These are phyloP conservation scores for Oryctolagus cuniculus DNA, from an alignment of 2,113 vertebrate species.

Conservation along the genomic window DNA sequence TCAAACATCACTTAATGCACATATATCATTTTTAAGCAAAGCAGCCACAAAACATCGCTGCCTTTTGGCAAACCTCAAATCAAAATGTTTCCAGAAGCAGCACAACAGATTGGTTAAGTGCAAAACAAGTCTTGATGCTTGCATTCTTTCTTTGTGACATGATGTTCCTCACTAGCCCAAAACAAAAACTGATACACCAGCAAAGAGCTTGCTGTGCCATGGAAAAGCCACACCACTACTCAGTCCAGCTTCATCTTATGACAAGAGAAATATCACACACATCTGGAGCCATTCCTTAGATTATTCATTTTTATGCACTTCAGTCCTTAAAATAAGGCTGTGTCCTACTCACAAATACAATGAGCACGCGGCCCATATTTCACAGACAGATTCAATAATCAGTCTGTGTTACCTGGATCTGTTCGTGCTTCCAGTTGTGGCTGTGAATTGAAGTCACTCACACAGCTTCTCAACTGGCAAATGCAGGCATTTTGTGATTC, in stretches of 20 bases:
- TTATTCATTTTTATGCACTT: background rate
- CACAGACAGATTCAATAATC: background rate
- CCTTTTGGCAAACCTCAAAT: conserved; percentile 53
- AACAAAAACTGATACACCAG: conserved; percentile 43
- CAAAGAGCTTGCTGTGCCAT: background rate
- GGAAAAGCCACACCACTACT: conserved; percentile 9
- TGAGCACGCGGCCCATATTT: background rate
- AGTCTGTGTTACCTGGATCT: conserved; percentile 34
- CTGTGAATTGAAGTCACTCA: background rate
- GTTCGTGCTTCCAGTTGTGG: background rate
- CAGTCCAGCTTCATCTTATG: background rate
- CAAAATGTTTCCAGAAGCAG: conserved; percentile 47
- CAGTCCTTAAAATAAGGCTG: conserved; percentile 6
- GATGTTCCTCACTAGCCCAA: conserved; percentile 45
- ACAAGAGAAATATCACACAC: background rate
- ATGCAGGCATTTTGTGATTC: background rate
- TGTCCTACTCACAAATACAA: background rate
- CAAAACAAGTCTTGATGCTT: background rate
- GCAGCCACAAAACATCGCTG: background rate
- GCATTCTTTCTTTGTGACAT: conserved; percentile 66
- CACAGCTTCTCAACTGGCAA: background rate
- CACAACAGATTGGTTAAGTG: conserved; percentile 31
- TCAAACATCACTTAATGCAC: background rate
- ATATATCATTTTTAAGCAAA: conserved; percentile 20
- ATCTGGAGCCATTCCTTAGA: background rate